Base-by-base conservation (phyloP, 1,140 invertebrate genomes). In the Triops cancriformis region DNA sequence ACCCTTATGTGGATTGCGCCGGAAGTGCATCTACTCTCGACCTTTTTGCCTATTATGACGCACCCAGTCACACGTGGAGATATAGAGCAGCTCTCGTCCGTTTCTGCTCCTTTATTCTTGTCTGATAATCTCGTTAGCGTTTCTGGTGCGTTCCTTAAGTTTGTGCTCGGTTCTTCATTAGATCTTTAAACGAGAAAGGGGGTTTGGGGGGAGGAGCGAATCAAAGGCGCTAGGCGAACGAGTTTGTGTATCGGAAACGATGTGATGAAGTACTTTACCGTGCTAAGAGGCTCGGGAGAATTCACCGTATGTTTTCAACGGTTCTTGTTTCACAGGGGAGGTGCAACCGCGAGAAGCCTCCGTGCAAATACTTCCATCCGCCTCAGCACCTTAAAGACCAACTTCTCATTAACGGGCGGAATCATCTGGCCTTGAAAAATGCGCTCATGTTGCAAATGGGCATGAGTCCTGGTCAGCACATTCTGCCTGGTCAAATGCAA, bases 351-450 rank as follows among this genome's bases (percentile, higher is more conserved):
- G 98, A 99, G 87, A 99, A 99, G 85, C 98, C 98, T 80, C 98
- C 98, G 81, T 99, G 98, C 93, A 99, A 99, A 90, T 99, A 99
- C 88, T 97, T 99, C 87, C 98, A 99, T 89, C 97, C 97, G 80
- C 98, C 98, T 81, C 97, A 99, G 85, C 98, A 99, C 86, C 89
- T 99, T 81, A 98, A 99, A 89, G 98, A 99, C 88, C 98, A 99
- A 88, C 89, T 99, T 83, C 89, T 99, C 85, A 98, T 99, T 89
- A 99, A 99, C 88, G 98, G 98, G 79, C 90, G 97, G 83, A 99
- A 99, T 89, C 98, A 99, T 88, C 89, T 99, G 86, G 97, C 97
- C 80, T 87, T 99, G 84, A 98, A 98, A 87, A 97, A 97, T 87
- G 94, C 94, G 79, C 88, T 97, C 80, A 94, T 97, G 91, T 94